Conservation (phyloP, 2,797 vertebrate species). For the Scolopax bukidnonensis region DNA sequence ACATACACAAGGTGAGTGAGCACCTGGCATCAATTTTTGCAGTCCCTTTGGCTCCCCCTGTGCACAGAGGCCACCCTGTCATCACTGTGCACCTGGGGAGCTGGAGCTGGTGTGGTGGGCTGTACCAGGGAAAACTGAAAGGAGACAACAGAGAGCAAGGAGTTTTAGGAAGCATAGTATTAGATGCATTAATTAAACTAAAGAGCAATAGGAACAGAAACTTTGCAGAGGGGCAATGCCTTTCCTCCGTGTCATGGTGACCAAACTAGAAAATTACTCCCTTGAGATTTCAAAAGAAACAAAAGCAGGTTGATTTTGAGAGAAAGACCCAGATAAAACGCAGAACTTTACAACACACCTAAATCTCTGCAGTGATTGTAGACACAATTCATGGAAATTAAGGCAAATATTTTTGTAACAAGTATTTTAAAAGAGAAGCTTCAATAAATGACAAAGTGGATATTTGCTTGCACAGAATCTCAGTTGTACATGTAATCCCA, state of each 20-base stretch:
- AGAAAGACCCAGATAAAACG: not conserved
- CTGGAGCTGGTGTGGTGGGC: accelerated
- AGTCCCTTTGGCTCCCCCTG: accelerated
- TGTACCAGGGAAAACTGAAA: not conserved
- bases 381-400: not conserved
- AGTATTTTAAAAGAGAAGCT: not conserved
- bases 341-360: not conserved
- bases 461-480: slow-evolving; percentile 20
- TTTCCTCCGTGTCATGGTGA: not conserved
- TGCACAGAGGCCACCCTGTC: not conserved
- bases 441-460: not conserved
- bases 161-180: not conserved
- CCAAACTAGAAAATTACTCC: not conserved
- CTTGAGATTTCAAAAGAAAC: not conserved
- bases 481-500: not conserved
- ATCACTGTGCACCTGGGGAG: accelerated
- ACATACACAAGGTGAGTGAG: not conserved
- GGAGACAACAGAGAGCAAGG: not conserved
- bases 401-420: not conserved
- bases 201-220: not conserved
- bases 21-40: not conserved
- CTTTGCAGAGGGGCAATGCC: not conserved
- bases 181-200: not conserved
- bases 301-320: not conserved
- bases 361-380: not conserved